phyloP scores from a whole-genome alignment of 2,888 invertebrate genomes.

The Branchipolynoe longqiensis region DNA sequence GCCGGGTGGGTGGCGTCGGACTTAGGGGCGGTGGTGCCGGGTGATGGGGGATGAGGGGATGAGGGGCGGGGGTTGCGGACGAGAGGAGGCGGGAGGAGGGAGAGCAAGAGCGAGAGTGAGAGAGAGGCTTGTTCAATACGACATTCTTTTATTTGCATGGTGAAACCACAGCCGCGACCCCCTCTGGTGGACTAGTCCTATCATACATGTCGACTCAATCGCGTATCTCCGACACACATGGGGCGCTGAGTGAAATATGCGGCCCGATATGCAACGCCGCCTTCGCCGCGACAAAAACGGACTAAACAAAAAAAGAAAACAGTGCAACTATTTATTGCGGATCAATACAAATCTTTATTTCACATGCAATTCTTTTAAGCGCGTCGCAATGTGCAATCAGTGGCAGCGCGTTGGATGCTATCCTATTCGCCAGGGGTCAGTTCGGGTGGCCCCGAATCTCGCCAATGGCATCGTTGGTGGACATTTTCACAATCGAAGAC shows the following conservation, averaged over 20 bases:
- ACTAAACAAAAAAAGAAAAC: too few species aligned
- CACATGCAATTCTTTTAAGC: conserved; percentile 56
- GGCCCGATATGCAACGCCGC: conserved; percentile 28
- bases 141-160: conserved; percentile 34
- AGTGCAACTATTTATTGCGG: conserved; percentile 39
- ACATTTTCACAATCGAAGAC: conserved; percentile 31
- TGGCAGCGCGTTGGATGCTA: background rate
- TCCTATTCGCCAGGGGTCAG: conserved; percentile 40
- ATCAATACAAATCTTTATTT: conserved; percentile 55
- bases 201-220: conserved; percentile 37
- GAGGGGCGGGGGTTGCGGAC: too few species aligned
- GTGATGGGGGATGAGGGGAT: conserved; percentile 3
- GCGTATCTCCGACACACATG: background rate
- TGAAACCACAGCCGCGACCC: background rate
- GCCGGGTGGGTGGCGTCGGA: background rate
- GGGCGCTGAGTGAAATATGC: conserved; percentile 31
- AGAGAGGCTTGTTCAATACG: conserved; percentile 48
- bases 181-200: background rate
- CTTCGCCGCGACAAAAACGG: too few species aligned
- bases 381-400: conserved; percentile 47
- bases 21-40: background rate
- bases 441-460: conserved; percentile 18
- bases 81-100: too few species aligned
- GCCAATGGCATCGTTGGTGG: conserved; percentile 54
- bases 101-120: too few species aligned